Conservation (phyloP, 35 echinoderm and acorn worm genomes). For the Stichopus chloronotus region DNA sequence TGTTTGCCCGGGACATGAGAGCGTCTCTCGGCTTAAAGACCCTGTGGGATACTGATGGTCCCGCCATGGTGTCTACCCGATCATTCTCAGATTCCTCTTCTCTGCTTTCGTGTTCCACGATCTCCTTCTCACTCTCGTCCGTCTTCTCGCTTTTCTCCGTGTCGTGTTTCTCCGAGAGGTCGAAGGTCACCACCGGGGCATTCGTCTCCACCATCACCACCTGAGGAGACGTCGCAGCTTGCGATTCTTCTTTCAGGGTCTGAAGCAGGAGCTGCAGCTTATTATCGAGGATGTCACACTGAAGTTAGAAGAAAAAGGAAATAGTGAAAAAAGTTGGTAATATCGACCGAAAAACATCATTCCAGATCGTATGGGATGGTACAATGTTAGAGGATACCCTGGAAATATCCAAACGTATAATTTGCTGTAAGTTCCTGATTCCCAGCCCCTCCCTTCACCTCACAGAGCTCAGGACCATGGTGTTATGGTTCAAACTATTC, state of each 20-base stretch:
- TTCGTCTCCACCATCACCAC: not conserved
- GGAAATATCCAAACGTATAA: no score
- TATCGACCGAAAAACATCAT: no score
- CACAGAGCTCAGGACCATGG: no score
- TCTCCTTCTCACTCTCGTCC: constrained; percentile 50
- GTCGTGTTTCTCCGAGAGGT: constrained; percentile 70
- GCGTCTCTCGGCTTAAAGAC: constrained; percentile 88
- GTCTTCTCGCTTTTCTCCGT: constrained; percentile 65
- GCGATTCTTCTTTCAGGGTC: constrained; percentile 85
- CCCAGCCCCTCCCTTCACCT: no score
- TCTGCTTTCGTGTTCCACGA: not conserved
- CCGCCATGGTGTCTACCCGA: constrained; percentile 74
- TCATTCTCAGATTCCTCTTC: constrained; percentile 72
- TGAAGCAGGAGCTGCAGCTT: constrained; percentile 86
- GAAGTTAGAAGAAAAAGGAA: not conserved
- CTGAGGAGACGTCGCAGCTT: constrained; percentile 63
- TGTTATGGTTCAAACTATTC: no score
- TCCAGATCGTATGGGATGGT: no score
- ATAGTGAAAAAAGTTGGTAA: not conserved
- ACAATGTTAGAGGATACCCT: no score
- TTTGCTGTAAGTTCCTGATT: no score
- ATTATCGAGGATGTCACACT: constrained; percentile 91
- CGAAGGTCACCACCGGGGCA: constrained; percentile 39
- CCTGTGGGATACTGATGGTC: constrained; percentile 71
- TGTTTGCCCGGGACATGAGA: constrained; percentile 86